Evolutionary conservation across 2,797 vertebrate genomes (phyloP).

Genomic region (Phylloscopus collybita): DNA sequence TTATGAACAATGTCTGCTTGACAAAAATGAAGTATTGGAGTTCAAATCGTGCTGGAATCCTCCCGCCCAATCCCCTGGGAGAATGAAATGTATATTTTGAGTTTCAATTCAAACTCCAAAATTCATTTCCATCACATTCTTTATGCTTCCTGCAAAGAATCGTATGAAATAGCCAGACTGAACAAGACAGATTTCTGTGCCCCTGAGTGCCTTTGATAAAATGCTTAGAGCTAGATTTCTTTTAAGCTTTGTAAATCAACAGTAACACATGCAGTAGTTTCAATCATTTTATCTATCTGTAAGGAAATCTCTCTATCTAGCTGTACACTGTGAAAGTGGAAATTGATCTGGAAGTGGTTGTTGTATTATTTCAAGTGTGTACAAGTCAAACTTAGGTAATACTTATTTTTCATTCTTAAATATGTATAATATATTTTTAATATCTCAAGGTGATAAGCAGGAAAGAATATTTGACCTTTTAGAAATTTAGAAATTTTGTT

Average conservation of each 20-base stretch:
- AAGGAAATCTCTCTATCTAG: not conserved
- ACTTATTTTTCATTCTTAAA: not conserved
- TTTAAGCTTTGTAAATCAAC: constrained; percentile 6
- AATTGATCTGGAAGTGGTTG: not conserved
- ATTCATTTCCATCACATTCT: not conserved
- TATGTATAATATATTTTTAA: not conserved
- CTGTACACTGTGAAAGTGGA: not conserved
- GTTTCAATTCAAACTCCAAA: constrained; percentile 40
- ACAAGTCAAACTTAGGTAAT: not conserved
- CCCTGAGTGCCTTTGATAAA: not conserved
- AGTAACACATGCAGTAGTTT: not conserved
- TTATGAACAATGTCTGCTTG: constrained; percentile 8
- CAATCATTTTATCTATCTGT: not conserved
- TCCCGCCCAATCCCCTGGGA: not conserved
- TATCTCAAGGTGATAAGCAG: not conserved
- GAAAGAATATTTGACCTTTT: not conserved
- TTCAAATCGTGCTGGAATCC: not conserved
- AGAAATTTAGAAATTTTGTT: not conserved
- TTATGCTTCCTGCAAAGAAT: not conserved
- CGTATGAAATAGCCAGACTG: not conserved
- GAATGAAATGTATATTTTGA: constrained; percentile 12
- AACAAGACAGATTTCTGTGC: constrained; percentile 2
- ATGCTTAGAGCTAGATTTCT: not conserved
- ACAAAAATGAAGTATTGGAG: not conserved
- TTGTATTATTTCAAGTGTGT: not conserved